Evolutionary conservation across 2,888 invertebrate genomes (phyloP).

Genomic region (Cremastinae sp.): DNA sequence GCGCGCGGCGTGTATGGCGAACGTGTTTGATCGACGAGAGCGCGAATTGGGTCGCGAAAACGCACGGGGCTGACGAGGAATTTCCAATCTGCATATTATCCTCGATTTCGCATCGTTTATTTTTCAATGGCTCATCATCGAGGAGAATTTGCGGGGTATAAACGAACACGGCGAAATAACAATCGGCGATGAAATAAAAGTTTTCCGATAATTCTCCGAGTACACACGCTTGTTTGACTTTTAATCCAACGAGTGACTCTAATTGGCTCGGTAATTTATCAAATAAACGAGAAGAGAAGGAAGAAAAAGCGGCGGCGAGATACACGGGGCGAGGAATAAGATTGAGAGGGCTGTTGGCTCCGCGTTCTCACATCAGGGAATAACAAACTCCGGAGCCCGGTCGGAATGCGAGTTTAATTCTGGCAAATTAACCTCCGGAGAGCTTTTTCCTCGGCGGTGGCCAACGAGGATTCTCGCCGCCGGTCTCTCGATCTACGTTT

Average conservation of each 20-base stretch:
- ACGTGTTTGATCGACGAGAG: slow-evolving; percentile 42
- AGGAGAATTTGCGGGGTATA: background rate
- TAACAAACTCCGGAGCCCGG: slow-evolving; percentile 45
- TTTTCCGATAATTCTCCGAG: background rate
- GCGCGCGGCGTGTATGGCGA: slow-evolving; percentile 21
- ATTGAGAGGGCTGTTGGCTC: slow-evolving; percentile 1
- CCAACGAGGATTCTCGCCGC: slow-evolving; percentile 24
- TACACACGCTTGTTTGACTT: slow-evolving; percentile 33
- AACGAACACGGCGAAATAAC: no score
- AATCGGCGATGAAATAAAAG: background rate
- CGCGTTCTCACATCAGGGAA: slow-evolving; percentile 16
- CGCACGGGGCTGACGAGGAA: slow-evolving; percentile 23
- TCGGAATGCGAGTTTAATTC: slow-evolving; percentile 55
- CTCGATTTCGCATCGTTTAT: slow-evolving; percentile 5
- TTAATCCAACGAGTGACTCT: slow-evolving; percentile 48
- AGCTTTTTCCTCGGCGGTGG: slow-evolving; percentile 28
- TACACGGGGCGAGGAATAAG: slow-evolving; percentile 14
- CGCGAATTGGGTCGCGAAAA: slow-evolving; percentile 51
- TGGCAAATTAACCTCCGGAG: slow-evolving; percentile 58
- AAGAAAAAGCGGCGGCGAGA: slow-evolving; percentile 11
- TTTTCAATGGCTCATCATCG: no score
- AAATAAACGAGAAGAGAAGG: slow-evolving; percentile 35
- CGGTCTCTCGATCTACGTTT: slow-evolving; percentile 1
- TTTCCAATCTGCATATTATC: slow-evolving; percentile 22
- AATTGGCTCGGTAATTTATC: slow-evolving; percentile 53